These are phyloP conservation scores for Misgurnus anguillicaudatus DNA, from an alignment of 2,113 vertebrate species.

Conservation along the genomic window DNA sequence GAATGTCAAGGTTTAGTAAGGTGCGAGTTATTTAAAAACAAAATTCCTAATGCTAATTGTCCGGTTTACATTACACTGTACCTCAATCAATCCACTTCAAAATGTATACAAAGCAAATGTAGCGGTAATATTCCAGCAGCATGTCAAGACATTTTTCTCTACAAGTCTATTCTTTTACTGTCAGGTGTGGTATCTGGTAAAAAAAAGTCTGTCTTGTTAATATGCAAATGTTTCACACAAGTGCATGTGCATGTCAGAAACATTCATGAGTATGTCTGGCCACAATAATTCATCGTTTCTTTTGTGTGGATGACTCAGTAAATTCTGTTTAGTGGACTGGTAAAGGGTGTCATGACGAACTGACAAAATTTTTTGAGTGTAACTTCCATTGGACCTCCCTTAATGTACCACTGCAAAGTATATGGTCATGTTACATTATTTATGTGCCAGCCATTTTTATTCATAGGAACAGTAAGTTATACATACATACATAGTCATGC, in stretches of 20 bases:
- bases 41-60: too few species aligned
- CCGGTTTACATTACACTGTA: not conserved
- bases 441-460: too few species aligned
- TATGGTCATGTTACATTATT: too few species aligned
- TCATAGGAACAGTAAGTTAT: too few species aligned
- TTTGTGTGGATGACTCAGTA: not conserved
- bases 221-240: not conserved
- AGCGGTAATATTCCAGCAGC: not conserved
- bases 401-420: too few species aligned
- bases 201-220: not conserved
- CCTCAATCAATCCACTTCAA: not conserved
- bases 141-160: slow-evolving; percentile 3
- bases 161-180: not conserved
- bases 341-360: too few species aligned
- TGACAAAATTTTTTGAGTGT: too few species aligned
- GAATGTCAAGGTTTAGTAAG: too few species aligned
- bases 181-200: not conserved
- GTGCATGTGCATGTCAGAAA: not conserved
- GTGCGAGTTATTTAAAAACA: too few species aligned
- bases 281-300: not conserved
- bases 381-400: not conserved
- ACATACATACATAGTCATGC: too few species aligned
- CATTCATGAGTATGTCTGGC: not conserved
- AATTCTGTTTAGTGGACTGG: not conserved
- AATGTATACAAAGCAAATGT: not conserved